phyloP scores from a whole-genome alignment of 1,140 invertebrate genomes.

The Drosophila lacteicornis region DNA sequence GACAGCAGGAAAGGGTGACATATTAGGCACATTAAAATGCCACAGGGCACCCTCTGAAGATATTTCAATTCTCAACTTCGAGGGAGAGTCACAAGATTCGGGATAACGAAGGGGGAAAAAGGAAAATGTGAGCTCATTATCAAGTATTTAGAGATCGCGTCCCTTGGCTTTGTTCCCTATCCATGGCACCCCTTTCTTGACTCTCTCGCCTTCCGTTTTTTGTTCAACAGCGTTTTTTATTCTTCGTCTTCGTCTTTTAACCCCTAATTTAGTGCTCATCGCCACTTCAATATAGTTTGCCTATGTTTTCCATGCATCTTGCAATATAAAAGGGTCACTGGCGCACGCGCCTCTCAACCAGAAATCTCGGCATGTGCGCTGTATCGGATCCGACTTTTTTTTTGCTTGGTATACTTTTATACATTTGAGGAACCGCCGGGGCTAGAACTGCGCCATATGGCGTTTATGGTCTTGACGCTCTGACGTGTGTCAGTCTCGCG shows the following conservation, averaged over 20 bases:
- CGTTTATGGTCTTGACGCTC: slow-evolving; percentile 60
- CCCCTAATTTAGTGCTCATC: slow-evolving; percentile 78
- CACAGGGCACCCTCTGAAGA: slow-evolving; percentile 63
- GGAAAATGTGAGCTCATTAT: slow-evolving; percentile 72
- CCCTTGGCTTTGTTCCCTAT: slow-evolving; percentile 55
- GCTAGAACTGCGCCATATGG: slow-evolving; percentile 64
- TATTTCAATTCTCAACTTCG: slow-evolving; percentile 67
- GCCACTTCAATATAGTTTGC: slow-evolving; percentile 38
- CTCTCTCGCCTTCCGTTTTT: slow-evolving; percentile 55
- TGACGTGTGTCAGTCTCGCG: slow-evolving; percentile 77
- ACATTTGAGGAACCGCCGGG: slow-evolving; percentile 14
- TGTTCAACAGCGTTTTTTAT: slow-evolving; percentile 40
- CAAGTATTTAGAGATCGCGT: slow-evolving; percentile 75
- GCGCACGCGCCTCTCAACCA: slow-evolving; percentile 51
- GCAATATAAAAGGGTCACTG: slow-evolving; percentile 47
- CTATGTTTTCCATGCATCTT: slow-evolving; percentile 43
- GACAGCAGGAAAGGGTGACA: slow-evolving; percentile 56
- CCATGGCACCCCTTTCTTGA: slow-evolving; percentile 63
- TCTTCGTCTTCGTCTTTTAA: slow-evolving; percentile 57
- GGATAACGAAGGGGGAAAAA: slow-evolving; percentile 12
- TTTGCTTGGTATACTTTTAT: slow-evolving; percentile 49
- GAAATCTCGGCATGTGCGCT: slow-evolving; percentile 71
- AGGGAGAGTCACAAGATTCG: slow-evolving; percentile 27
- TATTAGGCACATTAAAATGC: slow-evolving; percentile 81
- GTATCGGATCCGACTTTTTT: slow-evolving; percentile 41